Evolutionary conservation across 2,797 vertebrate species (phyloP).

Genomic region (Rhinichthys osculus): DNA sequence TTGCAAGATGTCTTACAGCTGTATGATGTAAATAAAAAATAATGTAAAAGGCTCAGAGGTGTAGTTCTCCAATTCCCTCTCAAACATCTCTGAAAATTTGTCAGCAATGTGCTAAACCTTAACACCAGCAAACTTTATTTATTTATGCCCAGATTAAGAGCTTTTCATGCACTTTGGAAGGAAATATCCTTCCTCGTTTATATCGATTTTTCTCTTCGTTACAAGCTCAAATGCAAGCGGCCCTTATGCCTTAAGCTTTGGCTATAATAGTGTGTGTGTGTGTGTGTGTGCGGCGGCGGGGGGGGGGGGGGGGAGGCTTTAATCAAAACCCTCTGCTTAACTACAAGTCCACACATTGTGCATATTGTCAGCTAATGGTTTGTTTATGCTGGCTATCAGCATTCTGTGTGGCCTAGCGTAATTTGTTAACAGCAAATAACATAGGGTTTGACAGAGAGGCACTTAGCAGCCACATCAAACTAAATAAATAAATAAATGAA

Average conservation of each 20-base stretch:
- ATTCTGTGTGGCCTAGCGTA: conserved; percentile 58
- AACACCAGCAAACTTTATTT: conserved; percentile 8
- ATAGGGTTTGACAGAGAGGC: conserved; percentile 60
- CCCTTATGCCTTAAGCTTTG: not conserved
- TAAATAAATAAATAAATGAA: conserved; percentile 59
- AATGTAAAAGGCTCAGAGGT: conserved; percentile 1
- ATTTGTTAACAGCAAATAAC: conserved; percentile 60
- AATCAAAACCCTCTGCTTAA: conserved; percentile 54
- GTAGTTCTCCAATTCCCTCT: conserved; percentile 1
- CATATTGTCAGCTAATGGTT: conserved; percentile 58
- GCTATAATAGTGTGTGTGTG: not conserved
- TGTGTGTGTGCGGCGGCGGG: too few relatives aligned
- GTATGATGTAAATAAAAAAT: conserved; percentile 3
- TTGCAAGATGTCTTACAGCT: not conserved
- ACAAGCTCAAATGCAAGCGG: not conserved
- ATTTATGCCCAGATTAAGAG: conserved; percentile 32
- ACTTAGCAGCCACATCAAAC: conserved; percentile 58
- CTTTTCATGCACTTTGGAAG: conserved; percentile 18
- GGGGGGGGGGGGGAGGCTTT: not conserved
- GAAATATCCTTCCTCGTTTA: conserved; percentile 7
- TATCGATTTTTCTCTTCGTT: conserved; percentile 1
- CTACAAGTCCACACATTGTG: conserved; percentile 33
- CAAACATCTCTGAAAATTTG: conserved; percentile 2
- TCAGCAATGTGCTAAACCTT: conserved; percentile 1
- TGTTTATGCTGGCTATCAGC: conserved; percentile 64